Evolutionary conservation across 2,888 invertebrate genomes (phyloP).

Genomic region (Leuctra nigra): DNA sequence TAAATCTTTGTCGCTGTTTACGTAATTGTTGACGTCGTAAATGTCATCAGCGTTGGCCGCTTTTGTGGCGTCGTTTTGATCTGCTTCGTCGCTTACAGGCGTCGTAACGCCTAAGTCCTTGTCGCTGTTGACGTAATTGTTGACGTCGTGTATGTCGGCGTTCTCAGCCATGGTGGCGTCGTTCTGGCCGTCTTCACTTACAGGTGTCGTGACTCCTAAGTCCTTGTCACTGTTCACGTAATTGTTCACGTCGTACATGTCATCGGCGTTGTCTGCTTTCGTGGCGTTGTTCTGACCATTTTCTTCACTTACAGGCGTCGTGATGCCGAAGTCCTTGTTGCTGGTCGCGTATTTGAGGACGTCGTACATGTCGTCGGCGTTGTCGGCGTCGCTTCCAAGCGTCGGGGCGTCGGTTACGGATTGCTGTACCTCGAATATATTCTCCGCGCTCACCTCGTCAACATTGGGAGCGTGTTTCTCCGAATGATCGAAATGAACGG

Average conservation of each 20-base stretch:
- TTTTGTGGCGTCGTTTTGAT: background rate
- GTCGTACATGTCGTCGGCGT: too few species aligned
- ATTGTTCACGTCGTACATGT: slow-evolving; percentile 3
- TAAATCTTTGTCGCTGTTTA: background rate
- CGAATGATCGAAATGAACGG: slow-evolving; percentile 17
- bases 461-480: slow-evolving; percentile 3
- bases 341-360: slow-evolving; percentile 1
- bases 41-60: background rate
- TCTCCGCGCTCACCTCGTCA: background rate
- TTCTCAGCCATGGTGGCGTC: background rate
- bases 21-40: background rate
- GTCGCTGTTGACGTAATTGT: slow-evolving; percentile 11
- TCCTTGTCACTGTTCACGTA: slow-evolving; percentile 10
- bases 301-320: background rate
- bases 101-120: background rate
- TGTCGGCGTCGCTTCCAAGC: too few species aligned
- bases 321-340: background rate
- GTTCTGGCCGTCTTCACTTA: background rate
- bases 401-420: too few species aligned
- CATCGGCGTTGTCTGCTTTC: background rate
- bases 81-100: background rate
- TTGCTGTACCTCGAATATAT: too few species aligned
- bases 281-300: too few species aligned
- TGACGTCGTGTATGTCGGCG: slow-evolving; percentile 1
- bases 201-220: background rate